Percentiles rank a stretch among this genome's conserved stretches.
These are phyloP conservation scores for Oscheius sp. DNA, from an alignment of 2,888 invertebrate genomes.

Conservation along the genomic window DNA sequence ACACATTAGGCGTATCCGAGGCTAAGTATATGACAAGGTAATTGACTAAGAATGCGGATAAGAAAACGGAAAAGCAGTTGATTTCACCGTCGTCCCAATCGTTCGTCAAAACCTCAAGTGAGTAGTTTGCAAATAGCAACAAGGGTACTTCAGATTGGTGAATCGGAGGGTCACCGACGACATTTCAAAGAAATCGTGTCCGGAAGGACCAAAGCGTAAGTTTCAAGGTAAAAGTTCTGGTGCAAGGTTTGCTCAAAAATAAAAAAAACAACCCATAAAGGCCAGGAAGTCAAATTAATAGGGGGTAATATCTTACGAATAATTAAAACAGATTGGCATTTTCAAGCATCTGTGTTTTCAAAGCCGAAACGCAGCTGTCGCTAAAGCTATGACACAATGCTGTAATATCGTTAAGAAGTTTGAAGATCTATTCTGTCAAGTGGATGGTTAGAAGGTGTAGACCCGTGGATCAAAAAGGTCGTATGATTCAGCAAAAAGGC, in stretches of 20 bases:
- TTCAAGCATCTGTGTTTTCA: slow-evolving; percentile 16
- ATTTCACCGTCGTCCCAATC: not conserved
- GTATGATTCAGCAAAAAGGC: too few species aligned
- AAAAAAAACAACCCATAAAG: not conserved
- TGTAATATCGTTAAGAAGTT: slow-evolving; percentile 28
- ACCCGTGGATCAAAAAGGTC: too few species aligned
- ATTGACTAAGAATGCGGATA: not conserved
- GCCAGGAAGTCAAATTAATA: not conserved
- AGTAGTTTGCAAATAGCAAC: slow-evolving; percentile 23
- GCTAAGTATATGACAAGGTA: not conserved
- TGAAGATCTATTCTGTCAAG: too few species aligned
- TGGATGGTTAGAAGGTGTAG: too few species aligned
- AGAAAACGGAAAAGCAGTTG: not conserved
- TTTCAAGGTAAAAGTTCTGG: too few species aligned
- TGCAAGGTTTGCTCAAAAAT: not conserved
- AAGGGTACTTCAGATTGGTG: slow-evolving; percentile 25
- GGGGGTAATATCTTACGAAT: not conserved
- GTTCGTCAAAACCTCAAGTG: slow-evolving; percentile 18
- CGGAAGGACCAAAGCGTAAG: too few species aligned
- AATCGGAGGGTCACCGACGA: slow-evolving; percentile 17
- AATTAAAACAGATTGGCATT: not conserved
- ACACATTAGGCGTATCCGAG: not conserved
- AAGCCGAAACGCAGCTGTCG: slow-evolving; percentile 24
- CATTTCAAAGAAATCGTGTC: not conserved
- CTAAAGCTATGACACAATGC: slow-evolving; percentile 24